These are phyloP conservation scores for Lucilia sericata DNA, from an alignment of 1,140 invertebrate species.

Conservation along the genomic window DNA sequence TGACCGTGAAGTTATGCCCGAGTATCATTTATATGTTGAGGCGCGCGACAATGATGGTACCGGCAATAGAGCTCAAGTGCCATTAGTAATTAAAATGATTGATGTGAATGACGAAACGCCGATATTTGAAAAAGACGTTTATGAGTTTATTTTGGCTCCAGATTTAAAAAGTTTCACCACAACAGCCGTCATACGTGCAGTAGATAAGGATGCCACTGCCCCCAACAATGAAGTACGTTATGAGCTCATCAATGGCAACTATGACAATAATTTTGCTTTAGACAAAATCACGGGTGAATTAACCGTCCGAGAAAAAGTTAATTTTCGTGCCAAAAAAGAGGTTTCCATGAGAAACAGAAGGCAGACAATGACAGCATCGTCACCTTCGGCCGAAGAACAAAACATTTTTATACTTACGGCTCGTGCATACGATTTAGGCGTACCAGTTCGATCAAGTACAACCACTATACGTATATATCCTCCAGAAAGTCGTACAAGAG, in stretches of 20 bases:
- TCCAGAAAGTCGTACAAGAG: slow-evolving; percentile 75
- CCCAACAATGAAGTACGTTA: slow-evolving; percentile 89
- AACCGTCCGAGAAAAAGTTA: slow-evolving; percentile 60
- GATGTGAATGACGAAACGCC: slow-evolving; percentile 92
- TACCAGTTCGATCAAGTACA: slow-evolving; percentile 77
- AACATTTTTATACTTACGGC: slow-evolving; percentile 76
- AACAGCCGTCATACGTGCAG: slow-evolving; percentile 80
- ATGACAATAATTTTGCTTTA: slow-evolving; percentile 83
- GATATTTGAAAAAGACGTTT: slow-evolving; percentile 81
- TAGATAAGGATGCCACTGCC: slow-evolving; percentile 84
- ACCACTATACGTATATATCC: slow-evolving; percentile 78
- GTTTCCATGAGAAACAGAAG: slow-evolving; percentile 63
- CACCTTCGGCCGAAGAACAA: slow-evolving; percentile 61
- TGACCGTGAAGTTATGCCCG: slow-evolving; percentile 84
- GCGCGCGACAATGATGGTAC: slow-evolving; percentile 86
- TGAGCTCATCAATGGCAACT: slow-evolving; percentile 84
- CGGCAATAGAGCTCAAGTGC: slow-evolving; percentile 78
- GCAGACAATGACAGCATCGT: slow-evolving; percentile 51
- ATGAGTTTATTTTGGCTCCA: slow-evolving; percentile 84
- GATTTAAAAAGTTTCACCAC: slow-evolving; percentile 80
- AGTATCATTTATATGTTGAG: slow-evolving; percentile 83
- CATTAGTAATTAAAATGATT: slow-evolving; percentile 79
- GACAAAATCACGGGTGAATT: slow-evolving; percentile 81
- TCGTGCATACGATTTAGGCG: slow-evolving; percentile 83
- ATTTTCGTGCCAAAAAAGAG: slow-evolving; percentile 63